Percentiles rank a stretch among this genome's conserved stretches.
These are phyloP conservation scores for Deroptyus accipitrinus DNA, from an alignment of 2,113 vertebrate species.

Conservation along the genomic window DNA sequence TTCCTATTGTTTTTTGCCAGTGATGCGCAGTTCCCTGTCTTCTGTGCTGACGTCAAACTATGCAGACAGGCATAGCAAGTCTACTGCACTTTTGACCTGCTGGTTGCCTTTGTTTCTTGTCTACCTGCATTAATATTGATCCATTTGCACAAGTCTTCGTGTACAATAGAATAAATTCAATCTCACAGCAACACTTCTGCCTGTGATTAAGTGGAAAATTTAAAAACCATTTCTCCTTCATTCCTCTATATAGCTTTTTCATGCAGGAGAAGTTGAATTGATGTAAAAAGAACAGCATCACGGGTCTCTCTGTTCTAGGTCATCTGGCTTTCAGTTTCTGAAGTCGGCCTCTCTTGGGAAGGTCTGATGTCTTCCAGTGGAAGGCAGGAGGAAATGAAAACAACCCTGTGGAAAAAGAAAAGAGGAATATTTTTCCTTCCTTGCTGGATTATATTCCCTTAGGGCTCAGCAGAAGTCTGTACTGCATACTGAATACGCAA, in stretches of 20 bases:
- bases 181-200: background rate
- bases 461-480: slow-evolving; percentile 9
- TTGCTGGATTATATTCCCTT: slow-evolving; percentile 13
- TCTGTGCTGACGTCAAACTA: slow-evolving; percentile 18
- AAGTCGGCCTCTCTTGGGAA: slow-evolving; percentile 30
- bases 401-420: slow-evolving; percentile 38
- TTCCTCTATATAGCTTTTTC: background rate
- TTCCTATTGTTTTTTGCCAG: background rate
- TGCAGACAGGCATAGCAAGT: slow-evolving; percentile 32
- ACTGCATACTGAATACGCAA: background rate
- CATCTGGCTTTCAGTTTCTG: slow-evolving; percentile 7
- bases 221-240: background rate
- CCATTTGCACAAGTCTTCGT: slow-evolving; percentile 3
- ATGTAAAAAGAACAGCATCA: background rate
- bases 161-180: background rate
- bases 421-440: slow-evolving; percentile 50
- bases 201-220: background rate
- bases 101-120: slow-evolving; percentile 37
- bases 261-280: background rate
- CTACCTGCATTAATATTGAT: slow-evolving; percentile 54
- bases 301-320: background rate
- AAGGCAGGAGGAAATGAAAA: slow-evolving; percentile 51
- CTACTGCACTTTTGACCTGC: slow-evolving; percentile 60
- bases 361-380: slow-evolving; percentile 27
- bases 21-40: background rate